A percentile compares a stretch with the other conserved stretches of the same genome.
Conservation (phyloP, 2,888 invertebrate genomes). For the Polydrusus pterygomalis region DNA sequence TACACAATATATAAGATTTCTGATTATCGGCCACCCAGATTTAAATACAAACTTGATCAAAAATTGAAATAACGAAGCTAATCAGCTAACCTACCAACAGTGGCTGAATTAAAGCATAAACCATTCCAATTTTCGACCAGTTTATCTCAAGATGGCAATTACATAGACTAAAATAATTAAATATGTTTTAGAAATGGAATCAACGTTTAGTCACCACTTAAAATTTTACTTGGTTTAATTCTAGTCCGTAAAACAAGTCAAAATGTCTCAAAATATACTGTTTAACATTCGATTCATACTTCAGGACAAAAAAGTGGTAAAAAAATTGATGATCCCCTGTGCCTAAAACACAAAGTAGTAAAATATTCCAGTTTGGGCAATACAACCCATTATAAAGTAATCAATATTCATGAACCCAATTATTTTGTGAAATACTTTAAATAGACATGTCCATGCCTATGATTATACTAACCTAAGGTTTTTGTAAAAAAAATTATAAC, state of each 20-base stretch:
- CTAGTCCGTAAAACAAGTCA: too few relatives aligned
- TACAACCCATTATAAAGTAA: not conserved
- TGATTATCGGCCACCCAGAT: not conserved
- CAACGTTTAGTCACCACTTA: too few relatives aligned
- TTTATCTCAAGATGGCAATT: too few relatives aligned
- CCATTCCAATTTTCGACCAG: too few relatives aligned
- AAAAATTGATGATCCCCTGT: not conserved
- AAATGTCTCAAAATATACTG: too few relatives aligned
- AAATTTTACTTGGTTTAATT: too few relatives aligned
- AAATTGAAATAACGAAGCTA: too few relatives aligned
- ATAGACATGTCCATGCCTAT: not conserved
- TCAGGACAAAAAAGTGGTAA: not conserved
- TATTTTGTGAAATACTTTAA: slow-evolving; percentile 23
- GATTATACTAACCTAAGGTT: slow-evolving; percentile 13
- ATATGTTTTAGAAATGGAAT: too few relatives aligned
- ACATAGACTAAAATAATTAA: too few relatives aligned
- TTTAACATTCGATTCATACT: not conserved
- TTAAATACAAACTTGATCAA: not conserved
- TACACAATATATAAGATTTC: not conserved
- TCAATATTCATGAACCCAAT: slow-evolving; percentile 16
- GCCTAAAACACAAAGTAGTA: not conserved
- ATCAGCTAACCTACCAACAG: too few relatives aligned
- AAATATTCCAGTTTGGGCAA: not conserved
- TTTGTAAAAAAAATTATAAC: slow-evolving; percentile 39
- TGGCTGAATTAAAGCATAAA: too few relatives aligned